Percentiles rank a stretch among this genome's conserved stretches.
These are phyloP conservation scores for Alectura lathami DNA, from an alignment of 2,113 vertebrate species.

Conservation along the genomic window DNA sequence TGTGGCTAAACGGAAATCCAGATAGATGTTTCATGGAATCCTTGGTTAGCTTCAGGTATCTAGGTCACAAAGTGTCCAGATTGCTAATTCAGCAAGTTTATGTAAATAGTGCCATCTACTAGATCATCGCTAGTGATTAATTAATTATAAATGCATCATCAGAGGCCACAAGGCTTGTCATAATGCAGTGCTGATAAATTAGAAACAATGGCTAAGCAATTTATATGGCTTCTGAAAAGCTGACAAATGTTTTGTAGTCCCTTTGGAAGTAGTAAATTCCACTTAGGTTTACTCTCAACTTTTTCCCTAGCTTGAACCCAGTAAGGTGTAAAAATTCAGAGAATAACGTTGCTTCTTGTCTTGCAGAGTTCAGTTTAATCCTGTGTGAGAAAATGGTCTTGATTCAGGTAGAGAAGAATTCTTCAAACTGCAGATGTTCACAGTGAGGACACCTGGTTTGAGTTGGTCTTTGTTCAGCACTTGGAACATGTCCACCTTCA, in stretches of 20 bases:
- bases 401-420: not conserved
- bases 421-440: not conserved
- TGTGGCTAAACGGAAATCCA: not conserved
- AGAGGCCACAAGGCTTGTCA: not conserved
- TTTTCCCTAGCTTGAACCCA: not conserved
- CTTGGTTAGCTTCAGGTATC: conserved; percentile 8
- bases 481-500: not conserved
- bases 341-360: not conserved
- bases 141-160: not conserved
- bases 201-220: not conserved
- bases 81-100: not conserved
- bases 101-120: not conserved
- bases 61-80: not conserved
- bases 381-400: not conserved
- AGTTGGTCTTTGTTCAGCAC: not conserved
- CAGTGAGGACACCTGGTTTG: not conserved
- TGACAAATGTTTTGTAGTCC: not conserved
- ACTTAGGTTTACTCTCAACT: not conserved
- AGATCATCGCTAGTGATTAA: not conserved
- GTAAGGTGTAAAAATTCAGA: not conserved
- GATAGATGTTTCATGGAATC: not conserved
- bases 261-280: not conserved
- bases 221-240: not conserved
- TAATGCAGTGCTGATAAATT: not conserved
- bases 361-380: not conserved